Base-by-base conservation (phyloP, 2,113 vertebrate genomes). In the Hyperoodon ampullatus region DNA sequence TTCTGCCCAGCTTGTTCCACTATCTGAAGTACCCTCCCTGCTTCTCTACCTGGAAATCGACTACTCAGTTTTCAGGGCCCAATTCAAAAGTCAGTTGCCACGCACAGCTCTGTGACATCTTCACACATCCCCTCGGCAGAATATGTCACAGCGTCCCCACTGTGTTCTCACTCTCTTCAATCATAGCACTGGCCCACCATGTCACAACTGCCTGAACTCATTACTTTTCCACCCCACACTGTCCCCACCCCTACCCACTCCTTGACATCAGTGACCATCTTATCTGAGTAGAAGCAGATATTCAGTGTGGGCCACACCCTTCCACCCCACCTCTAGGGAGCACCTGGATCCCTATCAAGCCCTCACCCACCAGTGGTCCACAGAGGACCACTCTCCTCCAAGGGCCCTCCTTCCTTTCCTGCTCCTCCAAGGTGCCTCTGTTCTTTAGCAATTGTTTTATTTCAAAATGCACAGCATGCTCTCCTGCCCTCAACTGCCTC, bases 91-190 rank as follows among this genome's bases (percentile, higher is more conserved):
- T 83, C 68, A 30, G n/a, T 35, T 14, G 5, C 53, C 68, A 14
- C 75, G 78, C 50, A 39, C 19, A 82, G 8, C 21, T 66, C 87
- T 61, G 78, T 74, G 60, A 42, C 8, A 30, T 65, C 70, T 42
- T 39, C 65, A 33, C 35, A 55, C 1, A 68, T 30, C 1, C 72
- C 33, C 16, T 21, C 1, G 3, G 58, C 10, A 71, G 60, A 68
- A 5, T 2, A 24, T 2, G 26, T 33, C 86, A 1, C 72, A 1
- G 30, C 0, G 0, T 11, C 2, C 53, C 19, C 21, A 71, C 14
- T 0, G 1, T 13, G 2, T 44, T 9, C 60, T 61, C 71, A 21
- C 2, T 26, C 16, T 21, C 11, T 4, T 4, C 53, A 12, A 6
- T 39, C 8, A 2, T 2, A 39, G 68, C 19, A 60, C 24, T 70